Evolutionary conservation across 2,888 invertebrate species (phyloP).

Genomic region (Latrodectus elegans): DNA sequence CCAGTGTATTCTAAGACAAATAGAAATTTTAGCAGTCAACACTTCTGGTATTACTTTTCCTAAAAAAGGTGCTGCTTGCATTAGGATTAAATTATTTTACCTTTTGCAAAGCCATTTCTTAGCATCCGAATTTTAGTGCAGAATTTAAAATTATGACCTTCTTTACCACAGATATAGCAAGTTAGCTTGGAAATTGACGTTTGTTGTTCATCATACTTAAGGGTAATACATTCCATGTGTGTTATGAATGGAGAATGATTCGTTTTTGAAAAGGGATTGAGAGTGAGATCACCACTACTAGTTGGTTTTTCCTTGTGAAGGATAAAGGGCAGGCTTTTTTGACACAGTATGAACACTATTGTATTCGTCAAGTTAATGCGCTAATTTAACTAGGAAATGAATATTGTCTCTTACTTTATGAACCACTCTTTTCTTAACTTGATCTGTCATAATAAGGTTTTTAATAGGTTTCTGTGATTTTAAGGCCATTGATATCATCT

Average conservation of each 20-base stretch:
- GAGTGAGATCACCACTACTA: conserved; percentile 6
- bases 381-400: not conserved
- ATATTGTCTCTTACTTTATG: conserved; percentile 11
- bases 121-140: not conserved
- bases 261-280: not conserved
- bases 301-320: conserved; percentile 5
- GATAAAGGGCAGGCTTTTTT: not conserved
- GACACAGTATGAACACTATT: not conserved
- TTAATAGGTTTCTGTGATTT: conserved; percentile 2
- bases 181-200: conserved; percentile 4
- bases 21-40: not conserved
- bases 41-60: conserved; percentile 3
- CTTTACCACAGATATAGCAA: not conserved
- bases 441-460: conserved; percentile 20
- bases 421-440: conserved; percentile 11
- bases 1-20: not conserved
- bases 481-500: not conserved
- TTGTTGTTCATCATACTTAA: conserved; percentile 1
- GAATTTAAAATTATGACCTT: not conserved
- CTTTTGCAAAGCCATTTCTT: not conserved
- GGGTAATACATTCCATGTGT: not conserved
- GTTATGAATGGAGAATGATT: conserved; percentile 2
- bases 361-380: conserved; percentile 14
- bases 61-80: not conserved
- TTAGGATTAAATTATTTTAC: not conserved